Base-by-base conservation (phyloP, 2,888 invertebrate genomes). In the Nomada goodeniana region DNA sequence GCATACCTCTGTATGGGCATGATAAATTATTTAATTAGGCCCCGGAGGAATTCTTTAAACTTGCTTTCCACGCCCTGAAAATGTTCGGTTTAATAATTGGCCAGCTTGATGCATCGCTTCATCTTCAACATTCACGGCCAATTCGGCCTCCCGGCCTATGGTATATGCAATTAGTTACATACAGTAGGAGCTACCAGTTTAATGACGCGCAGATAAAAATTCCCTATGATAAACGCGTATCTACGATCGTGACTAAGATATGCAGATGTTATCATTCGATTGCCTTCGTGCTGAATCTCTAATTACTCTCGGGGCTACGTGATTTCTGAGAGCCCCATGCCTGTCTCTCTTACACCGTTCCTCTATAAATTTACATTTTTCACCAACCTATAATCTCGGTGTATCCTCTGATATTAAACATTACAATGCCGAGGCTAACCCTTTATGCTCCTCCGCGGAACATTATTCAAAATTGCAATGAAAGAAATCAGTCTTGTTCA, bases 211-310 rank as follows among this genome's bases (percentile, higher is more conserved):
- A 50, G 36, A 68, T 67, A 77, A 80, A 65, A 77, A 42, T 77
- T 29, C 26, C 2, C 59, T 59, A 67, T 69, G 63, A 79, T 75
- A 64, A 79, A 75, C 79, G 69, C 44, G 42, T 61, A 67, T 77
- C 65, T 60, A 71, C 26, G 47, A 55, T 71, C 70, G 61, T 71
- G 71, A 77, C 71, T 77, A 42, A 71, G 80, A 80, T 80, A 80
- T 77, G 80, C 78, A 80, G 78, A 80, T 80, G 77, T 77, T 67
- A 80, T 71, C 61, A 77, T 44, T 67, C 55, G 70, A 77, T 71
- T 29, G 71, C 78, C 60, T 53, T 65, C 60, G 67, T 29, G 61
- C 61, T 71, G 78, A 77, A 77, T 77, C 78, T 61, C 78, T 77
- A 77, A 77, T 80, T 80, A 71, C 67, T 55, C 59, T 60, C 7